A percentile compares a stretch with the other conserved stretches of the same genome.
Conservation (phyloP, 2,888 invertebrate genomes). For the Trichopria drosophilae region DNA sequence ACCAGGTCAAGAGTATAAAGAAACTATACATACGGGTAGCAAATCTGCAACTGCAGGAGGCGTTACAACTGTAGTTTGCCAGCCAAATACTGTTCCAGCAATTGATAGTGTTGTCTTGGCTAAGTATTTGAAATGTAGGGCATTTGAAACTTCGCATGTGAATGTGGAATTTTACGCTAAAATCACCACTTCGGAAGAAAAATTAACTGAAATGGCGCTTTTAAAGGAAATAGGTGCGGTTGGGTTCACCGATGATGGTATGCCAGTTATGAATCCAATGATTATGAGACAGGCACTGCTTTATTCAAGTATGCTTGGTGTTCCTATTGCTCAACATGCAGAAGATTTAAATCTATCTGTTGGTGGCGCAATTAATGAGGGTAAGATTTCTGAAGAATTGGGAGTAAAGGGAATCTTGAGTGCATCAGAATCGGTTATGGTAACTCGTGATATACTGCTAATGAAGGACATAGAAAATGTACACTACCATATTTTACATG, state of each 20-base stretch:
- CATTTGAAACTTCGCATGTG: conserved; percentile 19
- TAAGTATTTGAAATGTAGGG: conserved; percentile 22
- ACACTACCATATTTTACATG: conserved; percentile 17
- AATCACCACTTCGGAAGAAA: conserved; percentile 21
- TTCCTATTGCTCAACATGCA: conserved; percentile 21
- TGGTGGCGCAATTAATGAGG: conserved; percentile 18
- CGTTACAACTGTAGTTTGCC: conserved; percentile 18
- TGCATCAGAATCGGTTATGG: conserved; percentile 20
- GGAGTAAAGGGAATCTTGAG: conserved; percentile 20
- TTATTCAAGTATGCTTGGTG: conserved; percentile 19
- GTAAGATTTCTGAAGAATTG: conserved; percentile 22
- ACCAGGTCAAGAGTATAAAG: conserved; percentile 18
- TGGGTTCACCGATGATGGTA: conserved; percentile 19
- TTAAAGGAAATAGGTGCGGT: conserved; percentile 20
- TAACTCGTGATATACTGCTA: conserved; percentile 18
- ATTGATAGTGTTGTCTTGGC: conserved; percentile 20
- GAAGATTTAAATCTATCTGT: conserved; percentile 21
- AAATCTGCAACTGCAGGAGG: conserved; percentile 20
- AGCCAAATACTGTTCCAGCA: conserved; percentile 20
- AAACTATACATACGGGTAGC: conserved; percentile 22
- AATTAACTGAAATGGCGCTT: conserved; percentile 19
- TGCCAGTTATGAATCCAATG: conserved; percentile 21
- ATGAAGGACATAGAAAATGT: conserved; percentile 21
- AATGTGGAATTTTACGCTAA: conserved; percentile 18
- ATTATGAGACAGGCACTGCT: conserved; percentile 20